Evolutionary conservation across 1,140 invertebrate species (phyloP).

Genomic region (Calycopis cecrops): DNA sequence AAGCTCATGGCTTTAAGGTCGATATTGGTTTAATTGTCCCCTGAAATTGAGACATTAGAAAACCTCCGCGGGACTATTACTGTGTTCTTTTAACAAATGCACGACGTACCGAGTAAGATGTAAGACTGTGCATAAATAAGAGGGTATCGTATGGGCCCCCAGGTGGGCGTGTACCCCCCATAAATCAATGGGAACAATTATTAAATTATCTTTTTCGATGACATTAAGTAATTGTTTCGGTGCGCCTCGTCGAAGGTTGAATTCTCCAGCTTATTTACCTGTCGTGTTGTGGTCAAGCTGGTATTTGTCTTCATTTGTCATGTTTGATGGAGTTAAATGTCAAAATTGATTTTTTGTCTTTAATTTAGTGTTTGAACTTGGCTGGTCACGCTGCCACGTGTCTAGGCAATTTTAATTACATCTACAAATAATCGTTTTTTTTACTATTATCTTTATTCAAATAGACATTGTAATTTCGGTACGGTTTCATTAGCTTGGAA

Average conservation of each 20-base stretch:
- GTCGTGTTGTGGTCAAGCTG: no score
- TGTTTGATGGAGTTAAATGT: no score
- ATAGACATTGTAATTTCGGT: no score
- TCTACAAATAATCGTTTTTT: no score
- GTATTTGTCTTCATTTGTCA: no score
- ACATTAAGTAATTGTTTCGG: constrained; percentile 73
- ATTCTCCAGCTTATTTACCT: no score
- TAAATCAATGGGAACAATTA: constrained; percentile 71
- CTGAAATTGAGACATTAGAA: constrained; percentile 73
- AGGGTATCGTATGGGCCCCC: constrained; percentile 62
- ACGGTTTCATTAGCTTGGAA: no score
- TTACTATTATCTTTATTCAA: no score
- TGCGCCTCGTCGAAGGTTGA: constrained; percentile 28
- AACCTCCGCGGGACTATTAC: constrained; percentile 64
- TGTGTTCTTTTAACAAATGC: constrained; percentile 73
- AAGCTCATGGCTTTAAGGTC: constrained; percentile 29
- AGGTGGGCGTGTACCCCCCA: constrained; percentile 60
- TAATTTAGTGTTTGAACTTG: no score
- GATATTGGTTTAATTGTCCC: constrained; percentile 26
- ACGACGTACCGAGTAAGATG: constrained; percentile 65
- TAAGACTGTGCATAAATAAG: constrained; percentile 39
- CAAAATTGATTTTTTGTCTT: no score
- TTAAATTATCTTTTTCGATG: constrained; percentile 74
- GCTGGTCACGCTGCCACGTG: no score
- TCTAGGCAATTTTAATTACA: no score